phyloP scores from a whole-genome alignment of 2,113 vertebrate genomes.

The Rallus limicola region DNA sequence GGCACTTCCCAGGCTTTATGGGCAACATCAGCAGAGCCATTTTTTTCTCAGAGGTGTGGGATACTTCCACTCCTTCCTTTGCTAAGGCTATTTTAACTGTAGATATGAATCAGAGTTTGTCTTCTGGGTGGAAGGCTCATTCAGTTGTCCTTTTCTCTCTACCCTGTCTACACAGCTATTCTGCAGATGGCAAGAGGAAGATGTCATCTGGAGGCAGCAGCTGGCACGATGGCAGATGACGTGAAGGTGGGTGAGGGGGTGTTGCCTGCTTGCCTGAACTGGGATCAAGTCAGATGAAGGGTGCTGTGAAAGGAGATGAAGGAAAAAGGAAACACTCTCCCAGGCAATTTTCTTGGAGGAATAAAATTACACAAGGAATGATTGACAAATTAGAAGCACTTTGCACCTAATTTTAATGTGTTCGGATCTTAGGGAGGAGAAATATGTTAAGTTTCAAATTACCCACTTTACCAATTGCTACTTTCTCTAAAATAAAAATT shows the following conservation, averaged over 20 bases:
- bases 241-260: background rate
- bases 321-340: conserved; percentile 50
- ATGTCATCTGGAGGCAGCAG: conserved; percentile 13
- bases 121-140: background rate
- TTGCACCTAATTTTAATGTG: conserved; percentile 77
- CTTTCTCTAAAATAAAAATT: conserved; percentile 76
- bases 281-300: conserved; percentile 36
- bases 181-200: background rate
- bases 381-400: conserved; percentile 82
- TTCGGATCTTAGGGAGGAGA: conserved; percentile 66
- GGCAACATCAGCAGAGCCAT: background rate
- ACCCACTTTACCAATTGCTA: conserved; percentile 71
- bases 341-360: conserved; percentile 70
- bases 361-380: conserved; percentile 69
- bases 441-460: conserved; percentile 78
- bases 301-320: conserved; percentile 31
- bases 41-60: background rate
- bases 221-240: background rate
- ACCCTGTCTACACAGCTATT: background rate
- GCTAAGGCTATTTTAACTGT: background rate
- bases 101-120: background rate
- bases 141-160: background rate
- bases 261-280: conserved; percentile 26
- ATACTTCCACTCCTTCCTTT: background rate
- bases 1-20: background rate